Evolutionary conservation across 2,888 invertebrate genomes (phyloP), one percentile per base, ranked within the genome.

Genomic region (Lepidochrysops patricia): DNA sequence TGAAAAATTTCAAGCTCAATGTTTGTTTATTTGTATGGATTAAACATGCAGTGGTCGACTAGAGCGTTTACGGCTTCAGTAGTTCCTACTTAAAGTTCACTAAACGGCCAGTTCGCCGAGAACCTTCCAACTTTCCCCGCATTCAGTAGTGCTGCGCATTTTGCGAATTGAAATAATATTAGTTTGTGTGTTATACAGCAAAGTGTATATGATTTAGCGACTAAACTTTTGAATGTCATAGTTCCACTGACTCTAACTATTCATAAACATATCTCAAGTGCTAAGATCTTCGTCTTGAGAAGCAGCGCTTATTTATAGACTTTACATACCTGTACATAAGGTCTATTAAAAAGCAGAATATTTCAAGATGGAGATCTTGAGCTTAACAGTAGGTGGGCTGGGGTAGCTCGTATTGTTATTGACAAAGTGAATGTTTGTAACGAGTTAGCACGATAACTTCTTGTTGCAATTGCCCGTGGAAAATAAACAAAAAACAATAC

Each of bases 21-120:
- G 79, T 82, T 80, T 86, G 79, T 86, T 80, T 84, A 80, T 82
- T 81, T 78, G 73, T 73, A 70, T 69, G 82, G 80, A 82, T 85
- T 82, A 79, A 81, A 77, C 75, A 74, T 70, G 75, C 71, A 75
- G 70, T 70, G 76, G 70, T 69, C 73, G 73, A 75, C 74, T 75
- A 78, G 72, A 68, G 72, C 71, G 71, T 67, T 69, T 70, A 72
- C 70, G 69, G 74, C 72, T 66, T 64, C 64, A 72, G 72, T 71
- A 72, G 71, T 69, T 75, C 67, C 75, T 80, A 79, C 84, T 86
- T 83, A 83, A 84, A 85, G 76, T 86, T 84, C 74, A 72, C 81
- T 82, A 79, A 83, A 84, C 76, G 80, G 76, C 74, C 77, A 76
- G 79, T 73, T 72, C 72, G 72, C 72, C 78, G 76, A 80, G 82